Conservation (phyloP, 2,797 vertebrate species). For the Gorsachius magnificus region DNA sequence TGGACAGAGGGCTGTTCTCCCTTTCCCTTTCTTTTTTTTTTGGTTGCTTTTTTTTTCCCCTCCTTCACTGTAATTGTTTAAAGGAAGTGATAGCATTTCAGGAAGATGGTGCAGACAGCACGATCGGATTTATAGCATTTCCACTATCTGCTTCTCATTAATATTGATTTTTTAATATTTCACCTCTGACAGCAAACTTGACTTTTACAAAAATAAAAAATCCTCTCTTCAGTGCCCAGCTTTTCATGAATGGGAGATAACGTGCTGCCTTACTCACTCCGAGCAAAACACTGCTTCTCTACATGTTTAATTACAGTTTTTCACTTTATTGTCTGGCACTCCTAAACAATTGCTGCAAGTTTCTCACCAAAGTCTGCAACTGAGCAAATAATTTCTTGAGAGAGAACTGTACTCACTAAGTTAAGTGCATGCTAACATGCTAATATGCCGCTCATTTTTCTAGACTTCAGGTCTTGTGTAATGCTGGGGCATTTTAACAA, state of each 20-base stretch:
- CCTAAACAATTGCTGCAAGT: neutral
- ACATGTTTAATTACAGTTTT: neutral
- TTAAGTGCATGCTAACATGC: neutral
- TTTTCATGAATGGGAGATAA: neutral
- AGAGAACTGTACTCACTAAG: neutral
- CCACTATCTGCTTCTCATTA: conserved; percentile 40
- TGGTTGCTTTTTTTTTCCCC: rapidly evolving
- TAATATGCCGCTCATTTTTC: neutral
- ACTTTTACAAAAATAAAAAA: neutral
- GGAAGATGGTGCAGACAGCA: neutral
- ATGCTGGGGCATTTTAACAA: neutral
- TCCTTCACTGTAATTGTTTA: neutral
- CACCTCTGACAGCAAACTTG: neutral
- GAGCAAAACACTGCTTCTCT: neutral
- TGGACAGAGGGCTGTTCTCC: neutral
- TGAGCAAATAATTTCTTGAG: neutral
- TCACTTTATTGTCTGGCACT: neutral
- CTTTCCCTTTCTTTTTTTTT: neutral
- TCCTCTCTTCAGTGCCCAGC: neutral
- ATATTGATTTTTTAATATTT: conserved; percentile 45
- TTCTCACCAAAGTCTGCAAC: neutral
- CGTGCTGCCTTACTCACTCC: neutral
- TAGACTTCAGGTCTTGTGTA: neutral
- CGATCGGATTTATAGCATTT: neutral
- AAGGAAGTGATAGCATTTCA: neutral